Evolutionary conservation across 2,113 vertebrate species (phyloP).

Genomic region (Bagarius yarrelli): DNA sequence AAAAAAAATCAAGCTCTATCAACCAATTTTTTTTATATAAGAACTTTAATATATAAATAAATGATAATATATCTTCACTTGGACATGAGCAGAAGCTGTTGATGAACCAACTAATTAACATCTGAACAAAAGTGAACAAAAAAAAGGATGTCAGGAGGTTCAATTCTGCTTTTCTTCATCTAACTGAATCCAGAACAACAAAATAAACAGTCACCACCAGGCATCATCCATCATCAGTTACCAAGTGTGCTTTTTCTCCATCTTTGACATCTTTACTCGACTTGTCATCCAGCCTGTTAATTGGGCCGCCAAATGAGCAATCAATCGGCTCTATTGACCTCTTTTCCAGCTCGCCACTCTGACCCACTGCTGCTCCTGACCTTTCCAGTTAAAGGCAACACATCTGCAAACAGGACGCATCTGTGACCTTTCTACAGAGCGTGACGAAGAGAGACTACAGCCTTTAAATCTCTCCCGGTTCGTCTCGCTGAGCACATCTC

Average conservation of each 20-base stretch:
- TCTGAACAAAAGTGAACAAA: too few relatives aligned
- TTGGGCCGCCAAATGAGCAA: conserved; percentile 38
- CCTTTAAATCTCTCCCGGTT: conserved; percentile 33
- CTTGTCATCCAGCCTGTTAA: conserved; percentile 26
- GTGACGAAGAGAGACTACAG: conserved; percentile 40
- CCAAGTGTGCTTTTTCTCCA: conserved; percentile 6
- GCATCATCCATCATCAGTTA: conserved; percentile 19
- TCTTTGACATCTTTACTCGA: conserved; percentile 37
- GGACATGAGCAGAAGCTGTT: too few relatives aligned
- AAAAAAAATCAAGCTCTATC: background rate
- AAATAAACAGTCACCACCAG: background rate
- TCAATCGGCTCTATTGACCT: conserved; percentile 48
- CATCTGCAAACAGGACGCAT: conserved; percentile 64
- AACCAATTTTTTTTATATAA: background rate
- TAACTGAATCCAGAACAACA: too few relatives aligned
- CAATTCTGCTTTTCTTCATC: too few relatives aligned
- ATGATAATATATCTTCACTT: too few relatives aligned
- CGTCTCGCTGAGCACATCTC: conserved; percentile 32
- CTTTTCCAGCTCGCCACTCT: conserved; percentile 30
- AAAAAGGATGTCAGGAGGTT: background rate
- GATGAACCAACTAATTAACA: too few relatives aligned
- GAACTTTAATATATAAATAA: too few relatives aligned
- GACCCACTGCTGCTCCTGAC: conserved; percentile 53
- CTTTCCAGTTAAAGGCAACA: conserved; percentile 61
- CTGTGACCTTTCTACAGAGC: conserved; percentile 62